Evolutionary conservation across 2,797 vertebrate genomes (phyloP).

Genomic region (Periparus ater): DNA sequence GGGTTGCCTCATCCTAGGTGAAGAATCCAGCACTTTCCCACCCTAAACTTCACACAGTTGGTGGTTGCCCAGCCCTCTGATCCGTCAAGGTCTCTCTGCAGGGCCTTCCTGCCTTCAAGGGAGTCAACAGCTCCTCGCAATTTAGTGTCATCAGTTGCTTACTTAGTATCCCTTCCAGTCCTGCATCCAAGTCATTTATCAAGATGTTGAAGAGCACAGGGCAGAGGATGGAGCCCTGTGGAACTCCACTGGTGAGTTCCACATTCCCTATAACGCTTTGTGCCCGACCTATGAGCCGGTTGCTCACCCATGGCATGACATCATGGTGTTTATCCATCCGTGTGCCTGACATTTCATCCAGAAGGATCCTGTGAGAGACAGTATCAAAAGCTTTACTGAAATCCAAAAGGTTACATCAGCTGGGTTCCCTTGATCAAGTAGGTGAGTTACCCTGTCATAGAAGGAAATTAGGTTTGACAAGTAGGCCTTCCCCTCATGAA

Average conservation of each 20-base stretch:
- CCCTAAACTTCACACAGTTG: not conserved
- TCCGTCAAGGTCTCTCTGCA: not conserved
- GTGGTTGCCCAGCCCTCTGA: not conserved
- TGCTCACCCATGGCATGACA: too few relatives aligned
- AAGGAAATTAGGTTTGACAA: not conserved
- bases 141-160: not conserved
- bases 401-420: not conserved
- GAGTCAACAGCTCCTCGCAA: not conserved
- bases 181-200: not conserved
- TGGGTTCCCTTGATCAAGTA: not conserved
- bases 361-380: not conserved
- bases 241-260: not conserved
- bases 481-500: not conserved
- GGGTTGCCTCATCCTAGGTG: not conserved
- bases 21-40: not conserved
- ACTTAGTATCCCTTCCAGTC: not conserved
- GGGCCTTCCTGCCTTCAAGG: not conserved
- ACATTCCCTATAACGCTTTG: not conserved
- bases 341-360: not conserved
- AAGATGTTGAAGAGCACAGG: not conserved
- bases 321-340: not conserved
- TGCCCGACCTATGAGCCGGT: fast-evolving
- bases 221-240: not conserved
- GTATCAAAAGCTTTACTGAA: not conserved
- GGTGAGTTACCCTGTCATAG: not conserved